phyloP scores from a whole-genome alignment of 2,888 invertebrate genomes.

The Watsonalla cultraria region DNA sequence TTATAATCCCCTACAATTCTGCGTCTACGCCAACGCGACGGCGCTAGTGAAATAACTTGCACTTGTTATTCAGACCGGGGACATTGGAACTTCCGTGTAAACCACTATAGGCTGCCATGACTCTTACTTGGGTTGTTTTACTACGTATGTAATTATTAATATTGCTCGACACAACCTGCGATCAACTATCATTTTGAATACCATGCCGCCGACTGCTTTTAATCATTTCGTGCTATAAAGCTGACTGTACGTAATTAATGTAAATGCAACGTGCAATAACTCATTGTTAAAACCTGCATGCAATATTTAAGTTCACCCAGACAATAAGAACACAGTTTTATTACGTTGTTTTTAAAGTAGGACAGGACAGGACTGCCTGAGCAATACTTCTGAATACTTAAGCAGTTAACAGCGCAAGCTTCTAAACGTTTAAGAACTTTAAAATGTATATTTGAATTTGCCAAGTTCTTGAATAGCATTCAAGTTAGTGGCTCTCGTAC shows the following conservation, averaged over 20 bases:
- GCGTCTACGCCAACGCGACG: no score
- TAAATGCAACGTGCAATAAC: neutral
- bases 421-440: constrained; percentile 34
- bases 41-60: no score
- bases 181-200: no score
- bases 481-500: constrained; percentile 31
- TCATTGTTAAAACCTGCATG: neutral
- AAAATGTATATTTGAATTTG: constrained; percentile 26
- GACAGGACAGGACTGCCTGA: neutral
- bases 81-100: no score
- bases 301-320: neutral
- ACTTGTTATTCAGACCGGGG: no score
- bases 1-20: no score
- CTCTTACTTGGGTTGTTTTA: no score
- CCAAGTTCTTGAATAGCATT: constrained; percentile 21
- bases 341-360: neutral
- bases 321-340: neutral
- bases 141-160: no score
- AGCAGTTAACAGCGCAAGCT: neutral
- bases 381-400: neutral
- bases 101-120: no score
- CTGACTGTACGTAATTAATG: neutral
- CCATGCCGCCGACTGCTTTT: no score
- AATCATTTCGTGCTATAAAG: no score
- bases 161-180: no score